Evolutionary conservation across 1,140 invertebrate genomes (phyloP), one percentile per base, ranked within the genome.

Genomic region (Leptestheria dahalacensis): DNA sequence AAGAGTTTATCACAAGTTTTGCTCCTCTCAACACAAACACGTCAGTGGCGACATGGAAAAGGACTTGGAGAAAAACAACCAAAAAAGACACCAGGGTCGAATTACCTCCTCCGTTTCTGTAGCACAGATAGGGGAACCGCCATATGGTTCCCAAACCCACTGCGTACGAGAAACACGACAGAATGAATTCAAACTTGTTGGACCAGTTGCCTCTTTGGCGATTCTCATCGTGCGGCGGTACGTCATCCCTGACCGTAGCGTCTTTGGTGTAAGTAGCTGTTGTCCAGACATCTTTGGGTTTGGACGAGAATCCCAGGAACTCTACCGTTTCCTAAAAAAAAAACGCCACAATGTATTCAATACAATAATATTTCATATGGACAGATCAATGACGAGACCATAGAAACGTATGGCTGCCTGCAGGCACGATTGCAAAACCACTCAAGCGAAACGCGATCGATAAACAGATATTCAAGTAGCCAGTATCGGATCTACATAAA

Each of bases 131-230:
- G 1, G 83, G 83, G 72, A 86, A 85, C 61, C 84, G 73, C 83
- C 83, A 85, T 15, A 86, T 75, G 65, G 84, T 86, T 23, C 84
- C 84, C 47, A 86, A 78, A 6, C 84, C 85, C 23, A 88, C 82
- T 4, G 84, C 83, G 65, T 85, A 86, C 3, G 83, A 82, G 21
- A 85, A 74, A 67, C 82, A 81, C 1, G 83, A 84, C 1, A 86
- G 71, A 15, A 88, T 67, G 70, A 86, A 88, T 70, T 88, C 85
- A 63, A 88, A 68, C 41, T 84, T 82, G 26, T 78, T 79, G 2
- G 78, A 78, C 86, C 86, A 90, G 61, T 78, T 79, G 3, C 80
- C 83, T 23, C 79, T 69, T 62, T 79, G 76, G 26, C 26, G 6
- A 55, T 55, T 55, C 18, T 55, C 53, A 33, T 55, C 53, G 20